Conservation (phyloP, 2,113 vertebrate genomes). For the Lampris megalopsis region DNA sequence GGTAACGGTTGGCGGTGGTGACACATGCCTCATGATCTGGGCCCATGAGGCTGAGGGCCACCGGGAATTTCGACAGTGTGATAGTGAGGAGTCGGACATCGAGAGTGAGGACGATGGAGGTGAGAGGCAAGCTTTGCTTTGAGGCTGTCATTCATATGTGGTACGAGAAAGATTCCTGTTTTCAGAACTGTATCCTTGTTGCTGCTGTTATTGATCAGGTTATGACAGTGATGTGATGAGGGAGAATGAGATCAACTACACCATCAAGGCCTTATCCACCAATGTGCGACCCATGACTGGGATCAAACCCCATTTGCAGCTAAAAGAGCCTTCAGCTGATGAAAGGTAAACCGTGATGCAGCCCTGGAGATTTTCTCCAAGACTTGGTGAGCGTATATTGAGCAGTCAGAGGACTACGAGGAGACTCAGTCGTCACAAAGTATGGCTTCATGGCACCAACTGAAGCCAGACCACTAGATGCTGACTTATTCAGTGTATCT, state of each 20-base stretch:
- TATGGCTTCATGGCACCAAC: not conserved
- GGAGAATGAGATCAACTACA: slow-evolving; percentile 96
- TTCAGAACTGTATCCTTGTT: not conserved
- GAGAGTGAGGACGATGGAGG: slow-evolving; percentile 98
- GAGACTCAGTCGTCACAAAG: not conserved
- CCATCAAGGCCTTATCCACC: slow-evolving; percentile 97
- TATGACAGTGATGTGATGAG: slow-evolving; percentile 98
- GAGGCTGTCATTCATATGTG: not conserved
- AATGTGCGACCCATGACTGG: slow-evolving; percentile 95
- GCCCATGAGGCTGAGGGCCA: slow-evolving; percentile 89
- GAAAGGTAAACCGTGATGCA: slow-evolving; percentile 88
- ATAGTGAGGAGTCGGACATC: slow-evolving; percentile 96
- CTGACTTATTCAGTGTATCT: slow-evolving; percentile 6
- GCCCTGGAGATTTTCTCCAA: not conserved
- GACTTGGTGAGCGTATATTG: not conserved
- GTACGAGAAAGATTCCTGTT: not conserved
- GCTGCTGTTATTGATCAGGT: slow-evolving; percentile 77
- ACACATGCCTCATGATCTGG: slow-evolving; percentile 98
- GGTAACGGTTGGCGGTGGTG: slow-evolving; percentile 91
- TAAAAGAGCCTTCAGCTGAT: slow-evolving; percentile 94
- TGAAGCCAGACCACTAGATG: not conserved
- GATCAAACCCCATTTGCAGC: slow-evolving; percentile 95
- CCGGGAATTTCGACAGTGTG: slow-evolving; percentile 88
- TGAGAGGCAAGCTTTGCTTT: slow-evolving; percentile 55
- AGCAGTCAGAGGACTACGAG: not conserved